Evolutionary conservation across 2,888 invertebrate species (phyloP), one percentile per base, ranked within the genome.

Genomic region (Drosophila diplacantha): DNA sequence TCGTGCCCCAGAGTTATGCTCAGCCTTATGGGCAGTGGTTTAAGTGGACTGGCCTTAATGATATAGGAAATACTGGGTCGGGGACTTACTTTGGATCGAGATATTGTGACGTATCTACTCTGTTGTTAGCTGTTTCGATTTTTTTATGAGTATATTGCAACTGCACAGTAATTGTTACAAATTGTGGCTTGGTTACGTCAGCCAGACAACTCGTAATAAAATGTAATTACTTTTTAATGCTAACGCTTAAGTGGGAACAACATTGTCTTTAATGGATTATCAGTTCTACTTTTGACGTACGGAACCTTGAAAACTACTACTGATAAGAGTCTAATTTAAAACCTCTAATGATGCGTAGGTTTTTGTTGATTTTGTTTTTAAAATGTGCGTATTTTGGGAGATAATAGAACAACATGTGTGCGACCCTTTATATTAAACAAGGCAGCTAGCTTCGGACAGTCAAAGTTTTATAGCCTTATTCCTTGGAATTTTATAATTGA

Each of bases 11-110:
- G 20, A 37, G 37, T 37, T 55, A 52, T 52, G 54, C 5, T 29
- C 20, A 29, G 35, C 34, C 11, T 9, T 22, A 22, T 55, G 35
- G 35, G 29, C 16, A 44, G 31, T 14, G 44, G 44, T 44, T 57
- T 57, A 59, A 59, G 38, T 59, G 44, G 58, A 5, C 11, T 44
- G 18, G 3, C 37, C 46, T 26, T 60, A 47, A 60, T 49, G 50
- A 31, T 58, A 58, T 47, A 58, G 59, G 51, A 67, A 67, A 67
- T 38, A 24, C 44, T 18, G n/a, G 22, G 54, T 29, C 12, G 52
- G 34, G 51, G n/a, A 18, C 20, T 35, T 26, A 51, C 31, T 43
- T 31, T 37, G 7, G 11, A 0, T 34, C 16, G 41, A 34, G 26
- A 16, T 11, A 34, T 7, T 16, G 24, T 44, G 31, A 37, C 44